Percentiles rank a stretch among this genome's conserved stretches.
Conservation (phyloP, 2,888 invertebrate species). For the Drosophila picticornis region DNA sequence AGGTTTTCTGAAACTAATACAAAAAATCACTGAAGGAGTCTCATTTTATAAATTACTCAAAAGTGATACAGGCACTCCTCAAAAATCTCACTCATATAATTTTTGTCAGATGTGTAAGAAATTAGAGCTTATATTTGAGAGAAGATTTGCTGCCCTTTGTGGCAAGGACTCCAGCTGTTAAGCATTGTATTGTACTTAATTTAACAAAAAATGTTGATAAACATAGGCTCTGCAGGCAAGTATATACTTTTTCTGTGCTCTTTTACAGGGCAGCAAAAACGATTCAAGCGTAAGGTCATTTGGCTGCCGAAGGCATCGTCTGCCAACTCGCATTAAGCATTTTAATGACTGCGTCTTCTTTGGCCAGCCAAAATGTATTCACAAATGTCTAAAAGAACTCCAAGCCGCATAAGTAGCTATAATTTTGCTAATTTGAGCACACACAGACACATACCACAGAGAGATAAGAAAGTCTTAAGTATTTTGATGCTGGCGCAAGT, state of each 20-base stretch:
- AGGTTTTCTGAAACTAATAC: background rate
- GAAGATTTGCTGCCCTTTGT: background rate
- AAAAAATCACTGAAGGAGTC: background rate
- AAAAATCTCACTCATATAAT: background rate
- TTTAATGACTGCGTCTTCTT: conserved; percentile 65
- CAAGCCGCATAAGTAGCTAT: conserved; percentile 74
- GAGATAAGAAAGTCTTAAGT: conserved; percentile 35
- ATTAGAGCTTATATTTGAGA: background rate
- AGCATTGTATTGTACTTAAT: background rate
- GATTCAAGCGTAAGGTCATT: conserved; percentile 30
- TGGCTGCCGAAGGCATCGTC: conserved; percentile 34
- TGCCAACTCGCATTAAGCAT: conserved; percentile 62
- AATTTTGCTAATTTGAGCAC: conserved; percentile 72
- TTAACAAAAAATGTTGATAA: background rate
- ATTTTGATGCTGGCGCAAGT: conserved; percentile 40
- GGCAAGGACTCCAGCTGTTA: background rate
- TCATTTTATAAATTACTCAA: background rate
- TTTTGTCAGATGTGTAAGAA: background rate
- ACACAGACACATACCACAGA: conserved; percentile 11
- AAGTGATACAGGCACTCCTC: background rate
- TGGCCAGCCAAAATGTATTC: conserved; percentile 45
- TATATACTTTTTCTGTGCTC: background rate
- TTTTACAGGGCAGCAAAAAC: conserved; percentile 12
- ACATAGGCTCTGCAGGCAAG: background rate
- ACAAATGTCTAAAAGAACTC: conserved; percentile 59